phyloP scores from a whole-genome alignment of 2,888 invertebrate species.

The Pollenia labialis region DNA sequence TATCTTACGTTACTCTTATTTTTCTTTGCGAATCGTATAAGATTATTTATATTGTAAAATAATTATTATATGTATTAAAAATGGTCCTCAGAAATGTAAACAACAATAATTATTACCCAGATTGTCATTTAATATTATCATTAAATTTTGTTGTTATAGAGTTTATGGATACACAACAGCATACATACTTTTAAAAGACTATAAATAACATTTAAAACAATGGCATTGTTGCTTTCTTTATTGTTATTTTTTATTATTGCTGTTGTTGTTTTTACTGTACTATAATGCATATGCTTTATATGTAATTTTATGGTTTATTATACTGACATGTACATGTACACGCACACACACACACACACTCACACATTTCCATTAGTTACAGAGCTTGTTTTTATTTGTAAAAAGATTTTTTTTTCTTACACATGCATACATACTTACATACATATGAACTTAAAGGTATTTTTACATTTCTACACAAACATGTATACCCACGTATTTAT shows the following conservation, averaged over 20 bases:
- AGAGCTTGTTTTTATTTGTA: slow-evolving; percentile 6
- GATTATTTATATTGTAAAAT: no score
- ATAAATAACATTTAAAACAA: slow-evolving; percentile 44
- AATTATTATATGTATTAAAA: background rate
- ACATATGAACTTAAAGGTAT: background rate
- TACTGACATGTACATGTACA: background rate
- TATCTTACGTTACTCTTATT: no score
- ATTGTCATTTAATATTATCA: slow-evolving; percentile 57
- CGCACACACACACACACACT: background rate
- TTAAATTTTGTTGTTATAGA: slow-evolving; percentile 20
- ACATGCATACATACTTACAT: background rate
- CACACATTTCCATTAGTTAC: background rate
- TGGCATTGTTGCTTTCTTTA: slow-evolving; percentile 38
- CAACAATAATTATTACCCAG: slow-evolving; percentile 53
- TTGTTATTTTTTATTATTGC: slow-evolving; percentile 38
- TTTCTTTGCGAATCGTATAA: no score
- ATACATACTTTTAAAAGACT: slow-evolving; percentile 24
- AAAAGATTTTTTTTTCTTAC: slow-evolving; percentile 42
- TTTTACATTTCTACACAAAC: slow-evolving; percentile 4
- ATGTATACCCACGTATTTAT: slow-evolving; percentile 37
- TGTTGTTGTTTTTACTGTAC: slow-evolving; percentile 1
- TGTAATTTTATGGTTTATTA: slow-evolving; percentile 60
- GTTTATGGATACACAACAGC: background rate
- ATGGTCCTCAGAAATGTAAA: slow-evolving; percentile 9
- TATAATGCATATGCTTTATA: slow-evolving; percentile 56